Base-by-base conservation (phyloP, 2,797 vertebrate species). In the Anguilla obscura region DNA sequence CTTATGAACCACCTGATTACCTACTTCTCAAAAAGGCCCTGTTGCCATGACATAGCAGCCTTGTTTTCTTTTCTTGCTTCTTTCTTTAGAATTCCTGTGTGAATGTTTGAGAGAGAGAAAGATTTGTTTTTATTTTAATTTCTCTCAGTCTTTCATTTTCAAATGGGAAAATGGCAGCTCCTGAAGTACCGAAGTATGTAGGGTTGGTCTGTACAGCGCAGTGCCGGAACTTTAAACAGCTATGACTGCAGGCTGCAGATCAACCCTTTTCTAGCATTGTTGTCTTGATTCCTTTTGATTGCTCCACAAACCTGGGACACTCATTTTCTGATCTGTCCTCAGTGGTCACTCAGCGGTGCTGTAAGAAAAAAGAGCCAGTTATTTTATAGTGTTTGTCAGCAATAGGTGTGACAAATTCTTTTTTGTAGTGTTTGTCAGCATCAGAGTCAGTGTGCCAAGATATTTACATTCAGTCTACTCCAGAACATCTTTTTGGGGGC, bases 21-120 rank as follows among this genome's bases (percentile, higher is more conserved):
- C 82, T 84, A n/a, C 82, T 56, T 45, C 79, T 82, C 79, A 82
- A 82, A n/a, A 45, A 82, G 30, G 16, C 90, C 89, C 91, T 93
- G 95, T 95, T 95, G 94, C 95, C 94, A 95, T 95, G 95, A 94
- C 94, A 93, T 91, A 93, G 92, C 93, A 93, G 93, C 93, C 92
- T 91, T 92, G 93, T 94, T 95, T 95, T 94, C 94, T 92, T 94
- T 90, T 93, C 92, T 93, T 92, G 36, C 89, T 93, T 93, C 95
- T 96, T 96, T 95, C 94, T 96, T 96, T 95, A 95, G 95, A 94
- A 92, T 88, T 92, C 93, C 92, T 94, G 94, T 94, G 95, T 94
- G 93, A 94, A 93, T 92, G 92, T 93, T 93, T 93, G 95, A 95
- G 93, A 86, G 93, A 93, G 94, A 94, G 89, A 86, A 48, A 60